These are phyloP conservation scores for Acromyrmex charruanus DNA, from an alignment of 1,140 invertebrate genomes.

Conservation along the genomic window DNA sequence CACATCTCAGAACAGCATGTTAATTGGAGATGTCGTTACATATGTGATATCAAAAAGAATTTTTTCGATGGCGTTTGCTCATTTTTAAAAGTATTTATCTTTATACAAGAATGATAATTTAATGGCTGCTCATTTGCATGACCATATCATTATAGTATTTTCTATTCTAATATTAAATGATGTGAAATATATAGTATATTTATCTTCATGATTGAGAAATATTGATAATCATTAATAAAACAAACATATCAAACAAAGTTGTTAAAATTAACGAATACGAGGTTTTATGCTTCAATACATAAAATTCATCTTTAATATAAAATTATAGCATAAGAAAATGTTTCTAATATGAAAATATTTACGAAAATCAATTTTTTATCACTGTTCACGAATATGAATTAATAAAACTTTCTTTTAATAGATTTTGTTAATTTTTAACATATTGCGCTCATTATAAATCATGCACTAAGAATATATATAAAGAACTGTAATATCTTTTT, in stretches of 20 bases:
- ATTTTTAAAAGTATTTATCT: constrained; percentile 1
- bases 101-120: neutral
- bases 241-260: constrained; percentile 10
- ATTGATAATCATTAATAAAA: neutral
- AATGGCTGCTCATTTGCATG: neutral
- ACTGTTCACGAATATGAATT: neutral
- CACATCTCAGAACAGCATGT: neutral
- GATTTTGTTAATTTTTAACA: neutral
- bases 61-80: neutral
- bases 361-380: constrained; percentile 30
- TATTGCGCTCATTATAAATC: neutral
- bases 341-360: neutral
- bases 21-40: constrained; percentile 40
- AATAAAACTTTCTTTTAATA: constrained; percentile 16
- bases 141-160: neutral
- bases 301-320: constrained; percentile 8
- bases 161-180: neutral
- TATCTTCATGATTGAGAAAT: neutral
- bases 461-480: neutral
- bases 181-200: neutral
- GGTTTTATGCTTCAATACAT: neutral
- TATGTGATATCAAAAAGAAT: neutral
- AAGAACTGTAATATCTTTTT: neutral
- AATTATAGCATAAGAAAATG: neutral
- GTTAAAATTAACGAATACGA: constrained; percentile 36